Conservation (phyloP, 64 coral and sea anemone species). For the Trachythela sp. region DNA sequence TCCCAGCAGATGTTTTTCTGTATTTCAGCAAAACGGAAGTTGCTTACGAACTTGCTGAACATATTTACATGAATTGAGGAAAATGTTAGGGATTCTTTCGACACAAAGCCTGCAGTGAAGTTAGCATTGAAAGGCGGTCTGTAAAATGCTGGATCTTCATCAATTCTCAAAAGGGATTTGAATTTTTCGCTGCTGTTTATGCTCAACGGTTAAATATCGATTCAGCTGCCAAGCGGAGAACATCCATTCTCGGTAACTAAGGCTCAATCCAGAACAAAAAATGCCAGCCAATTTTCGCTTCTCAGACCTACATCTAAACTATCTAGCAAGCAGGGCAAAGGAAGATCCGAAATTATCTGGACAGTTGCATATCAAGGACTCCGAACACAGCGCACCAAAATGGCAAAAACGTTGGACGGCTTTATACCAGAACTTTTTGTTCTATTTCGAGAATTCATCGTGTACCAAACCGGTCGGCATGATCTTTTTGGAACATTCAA, state of each 20-base stretch:
- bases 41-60: not conserved
- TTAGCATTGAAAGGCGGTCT: no score
- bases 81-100: not conserved
- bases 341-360: not conserved
- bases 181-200: no score
- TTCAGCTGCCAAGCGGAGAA: not conserved
- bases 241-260: not conserved
- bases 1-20: not conserved
- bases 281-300: not conserved
- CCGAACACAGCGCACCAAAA: not conserved
- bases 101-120: not conserved
- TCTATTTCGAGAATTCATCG: slow-evolving; percentile 3
- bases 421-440: not conserved
- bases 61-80: not conserved
- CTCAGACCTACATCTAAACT: not conserved
- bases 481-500: not conserved
- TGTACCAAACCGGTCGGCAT: not conserved
- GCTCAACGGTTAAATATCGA: not conserved
- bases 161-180: no score
- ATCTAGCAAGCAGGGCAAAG: not conserved
- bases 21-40: not conserved
- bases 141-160: no score
- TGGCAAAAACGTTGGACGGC: not conserved
- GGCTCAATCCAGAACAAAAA: not conserved
- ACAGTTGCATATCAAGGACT: not conserved